phyloP scores from a whole-genome alignment of 1,140 invertebrate species.

The Aphelinus atriplicis region DNA sequence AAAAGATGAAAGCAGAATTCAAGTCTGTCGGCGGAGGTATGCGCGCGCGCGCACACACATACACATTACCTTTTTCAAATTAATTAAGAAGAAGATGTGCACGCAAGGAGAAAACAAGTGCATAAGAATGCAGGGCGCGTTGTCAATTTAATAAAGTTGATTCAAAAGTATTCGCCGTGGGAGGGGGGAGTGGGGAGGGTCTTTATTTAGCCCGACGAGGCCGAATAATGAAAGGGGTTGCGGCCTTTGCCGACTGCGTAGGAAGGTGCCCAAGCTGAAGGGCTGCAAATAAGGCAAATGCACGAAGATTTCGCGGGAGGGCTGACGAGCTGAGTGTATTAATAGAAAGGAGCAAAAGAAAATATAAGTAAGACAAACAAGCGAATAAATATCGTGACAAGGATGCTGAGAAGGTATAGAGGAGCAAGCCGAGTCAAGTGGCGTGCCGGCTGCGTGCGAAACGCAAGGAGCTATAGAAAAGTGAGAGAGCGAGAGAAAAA shows the following conservation, averaged over 20 bases:
- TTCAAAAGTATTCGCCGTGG: constrained; percentile 58
- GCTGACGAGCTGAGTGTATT: neutral
- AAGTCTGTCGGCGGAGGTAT: too few relatives aligned
- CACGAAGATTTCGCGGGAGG: constrained; percentile 47
- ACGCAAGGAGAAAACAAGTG: constrained; percentile 40
- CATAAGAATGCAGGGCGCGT: constrained; percentile 37
- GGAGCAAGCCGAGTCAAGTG: constrained; percentile 56
- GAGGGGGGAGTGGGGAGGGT: constrained; percentile 36
- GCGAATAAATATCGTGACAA: constrained; percentile 64
- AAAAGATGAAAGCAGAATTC: too few relatives aligned
- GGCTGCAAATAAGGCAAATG: constrained; percentile 60
- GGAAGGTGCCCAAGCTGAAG: constrained; percentile 36
- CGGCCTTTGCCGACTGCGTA: neutral
- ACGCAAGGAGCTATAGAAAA: constrained; percentile 4
- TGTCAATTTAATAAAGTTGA: constrained; percentile 65
- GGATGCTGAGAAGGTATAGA: constrained; percentile 20
- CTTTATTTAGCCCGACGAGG: constrained; percentile 50
- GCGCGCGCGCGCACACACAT: too few relatives aligned
- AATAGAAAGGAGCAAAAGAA: constrained; percentile 7
- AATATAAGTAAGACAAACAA: constrained; percentile 62
- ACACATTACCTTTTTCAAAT: too few relatives aligned
- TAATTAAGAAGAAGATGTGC: constrained; percentile 46
- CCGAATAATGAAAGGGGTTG: neutral
- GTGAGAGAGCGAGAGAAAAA: constrained; percentile 25
- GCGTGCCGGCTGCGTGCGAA: constrained; percentile 36